A percentile compares a stretch with the other conserved stretches of the same genome.
Conservation (phyloP, 2,797 vertebrate species). For the Petrocephalus sullivani region DNA sequence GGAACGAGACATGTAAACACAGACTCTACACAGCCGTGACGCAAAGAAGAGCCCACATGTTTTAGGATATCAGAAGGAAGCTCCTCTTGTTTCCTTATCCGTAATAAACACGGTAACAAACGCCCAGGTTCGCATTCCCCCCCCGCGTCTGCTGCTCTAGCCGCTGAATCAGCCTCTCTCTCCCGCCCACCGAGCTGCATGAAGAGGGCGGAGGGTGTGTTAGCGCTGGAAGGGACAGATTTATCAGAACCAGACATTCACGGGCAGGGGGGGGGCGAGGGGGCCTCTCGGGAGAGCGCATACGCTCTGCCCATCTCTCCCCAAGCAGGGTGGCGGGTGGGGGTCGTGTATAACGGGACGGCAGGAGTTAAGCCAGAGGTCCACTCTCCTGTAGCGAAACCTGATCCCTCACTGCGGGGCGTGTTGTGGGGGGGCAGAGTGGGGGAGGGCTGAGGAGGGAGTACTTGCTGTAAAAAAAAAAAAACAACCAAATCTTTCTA, state of each 20-base stretch:
- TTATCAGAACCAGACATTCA: slow-evolving; percentile 71
- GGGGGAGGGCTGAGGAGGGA: slow-evolving; percentile 43
- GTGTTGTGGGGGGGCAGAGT: slow-evolving; percentile 36
- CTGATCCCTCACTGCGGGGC: slow-evolving; percentile 47
- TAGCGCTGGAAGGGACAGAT: slow-evolving; percentile 46
- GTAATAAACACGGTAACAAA: slow-evolving; percentile 26
- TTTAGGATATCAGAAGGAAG: background rate
- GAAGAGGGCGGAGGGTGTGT: slow-evolving; percentile 38
- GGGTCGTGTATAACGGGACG: slow-evolving; percentile 29
- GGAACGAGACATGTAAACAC: slow-evolving; percentile 44
- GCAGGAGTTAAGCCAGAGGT: slow-evolving; percentile 42
- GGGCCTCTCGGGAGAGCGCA: slow-evolving; percentile 38
- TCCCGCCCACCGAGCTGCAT: background rate
- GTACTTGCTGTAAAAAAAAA: background rate
- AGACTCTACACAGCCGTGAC: background rate
- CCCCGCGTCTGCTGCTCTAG: slow-evolving; percentile 42
- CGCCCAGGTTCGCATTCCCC: slow-evolving; percentile 42
- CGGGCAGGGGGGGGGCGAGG: slow-evolving; percentile 51
- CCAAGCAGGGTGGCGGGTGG: background rate
- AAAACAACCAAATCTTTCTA: background rate
- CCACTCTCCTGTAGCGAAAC: slow-evolving; percentile 60
- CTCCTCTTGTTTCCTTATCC: background rate
- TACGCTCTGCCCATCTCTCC: slow-evolving; percentile 32
- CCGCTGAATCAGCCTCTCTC: slow-evolving; percentile 23
- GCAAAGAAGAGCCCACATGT: background rate